phyloP scores from a whole-genome alignment of 2,797 vertebrate species.

The Chelidonichthys spinosus region DNA sequence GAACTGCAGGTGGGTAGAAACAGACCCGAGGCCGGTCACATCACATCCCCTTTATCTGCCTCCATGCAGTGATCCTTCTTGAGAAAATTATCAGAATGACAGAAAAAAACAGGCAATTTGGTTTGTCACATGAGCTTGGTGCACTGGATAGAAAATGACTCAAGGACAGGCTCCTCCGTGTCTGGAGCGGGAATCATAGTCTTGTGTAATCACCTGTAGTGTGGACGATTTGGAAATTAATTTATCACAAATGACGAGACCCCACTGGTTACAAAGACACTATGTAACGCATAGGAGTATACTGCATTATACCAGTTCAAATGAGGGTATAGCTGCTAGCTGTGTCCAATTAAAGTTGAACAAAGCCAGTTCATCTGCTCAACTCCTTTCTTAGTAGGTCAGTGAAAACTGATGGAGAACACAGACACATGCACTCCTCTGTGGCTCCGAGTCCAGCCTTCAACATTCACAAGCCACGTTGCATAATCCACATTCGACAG shows the following conservation, averaged over 20 bases:
- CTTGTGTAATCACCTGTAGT: constrained; percentile 80
- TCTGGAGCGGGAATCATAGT: constrained; percentile 65
- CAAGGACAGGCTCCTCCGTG: constrained; percentile 43
- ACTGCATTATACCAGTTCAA: constrained; percentile 78
- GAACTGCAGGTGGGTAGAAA: constrained; percentile 46
- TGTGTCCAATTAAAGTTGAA: constrained; percentile 85
- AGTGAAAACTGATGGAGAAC: constrained; percentile 78
- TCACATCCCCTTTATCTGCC: background rate
- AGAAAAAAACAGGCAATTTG: constrained; percentile 14
- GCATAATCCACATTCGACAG: constrained; percentile 23
- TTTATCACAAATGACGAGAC: constrained; percentile 76
- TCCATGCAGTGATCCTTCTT: constrained; percentile 22
- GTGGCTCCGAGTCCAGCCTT: constrained; percentile 59
- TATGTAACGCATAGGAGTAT: constrained; percentile 77
- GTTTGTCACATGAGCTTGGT: constrained; percentile 39
- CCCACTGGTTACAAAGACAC: constrained; percentile 68
- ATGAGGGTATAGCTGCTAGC: constrained; percentile 80
- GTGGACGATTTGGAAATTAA: constrained; percentile 73
- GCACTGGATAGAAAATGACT: constrained; percentile 51
- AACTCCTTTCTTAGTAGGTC: constrained; percentile 84
- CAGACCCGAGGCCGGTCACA: constrained; percentile 16
- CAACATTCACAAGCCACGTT: constrained; percentile 20
- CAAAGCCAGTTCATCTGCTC: constrained; percentile 85
- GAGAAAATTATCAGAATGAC: constrained; percentile 42
- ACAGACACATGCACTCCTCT: constrained; percentile 64